A percentile compares a stretch with the other conserved stretches of the same genome.
These are phyloP conservation scores for Micromussa lordhowensis DNA, from an alignment of 92 coral and sea anemone genomes.

Conservation along the genomic window DNA sequence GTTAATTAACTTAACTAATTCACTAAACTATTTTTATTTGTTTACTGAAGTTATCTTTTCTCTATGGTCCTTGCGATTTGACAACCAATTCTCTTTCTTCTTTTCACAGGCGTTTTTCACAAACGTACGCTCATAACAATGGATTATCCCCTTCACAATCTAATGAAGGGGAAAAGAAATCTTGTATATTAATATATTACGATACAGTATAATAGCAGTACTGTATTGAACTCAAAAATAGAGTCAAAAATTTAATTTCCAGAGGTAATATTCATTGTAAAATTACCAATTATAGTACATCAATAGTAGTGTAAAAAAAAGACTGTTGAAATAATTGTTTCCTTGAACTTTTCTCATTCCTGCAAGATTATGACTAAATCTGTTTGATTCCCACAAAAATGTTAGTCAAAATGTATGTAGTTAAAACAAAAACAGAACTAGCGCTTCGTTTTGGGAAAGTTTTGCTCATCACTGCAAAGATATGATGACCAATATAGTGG, in stretches of 20 bases:
- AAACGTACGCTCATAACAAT: conserved; percentile 82
- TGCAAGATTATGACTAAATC: not conserved
- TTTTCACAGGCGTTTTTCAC: conserved; percentile 84
- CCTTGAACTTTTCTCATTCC: not conserved
- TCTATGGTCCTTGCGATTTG: no score
- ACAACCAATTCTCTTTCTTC: not conserved
- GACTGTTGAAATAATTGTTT: not conserved
- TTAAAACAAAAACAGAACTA: not conserved
- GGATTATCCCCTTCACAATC: conserved; percentile 28
- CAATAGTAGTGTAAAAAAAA: not conserved
- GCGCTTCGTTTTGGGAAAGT: not conserved
- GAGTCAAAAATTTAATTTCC: not conserved
- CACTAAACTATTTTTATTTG: no score
- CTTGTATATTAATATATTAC: not conserved
- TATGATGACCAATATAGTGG: not conserved
- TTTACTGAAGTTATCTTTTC: no score
- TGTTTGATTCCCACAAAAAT: not conserved
- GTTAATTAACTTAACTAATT: no score
- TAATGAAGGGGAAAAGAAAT: conserved; percentile 5
- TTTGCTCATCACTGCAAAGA: not conserved
- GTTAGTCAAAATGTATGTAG: not conserved
- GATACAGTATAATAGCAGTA: not conserved
- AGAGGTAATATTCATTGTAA: not conserved
- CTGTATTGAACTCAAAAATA: not conserved
- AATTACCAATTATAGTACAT: not conserved